These are phyloP conservation scores for Muntiacus reevesi DNA, from an alignment of 2,113 vertebrate genomes.

Conservation along the genomic window DNA sequence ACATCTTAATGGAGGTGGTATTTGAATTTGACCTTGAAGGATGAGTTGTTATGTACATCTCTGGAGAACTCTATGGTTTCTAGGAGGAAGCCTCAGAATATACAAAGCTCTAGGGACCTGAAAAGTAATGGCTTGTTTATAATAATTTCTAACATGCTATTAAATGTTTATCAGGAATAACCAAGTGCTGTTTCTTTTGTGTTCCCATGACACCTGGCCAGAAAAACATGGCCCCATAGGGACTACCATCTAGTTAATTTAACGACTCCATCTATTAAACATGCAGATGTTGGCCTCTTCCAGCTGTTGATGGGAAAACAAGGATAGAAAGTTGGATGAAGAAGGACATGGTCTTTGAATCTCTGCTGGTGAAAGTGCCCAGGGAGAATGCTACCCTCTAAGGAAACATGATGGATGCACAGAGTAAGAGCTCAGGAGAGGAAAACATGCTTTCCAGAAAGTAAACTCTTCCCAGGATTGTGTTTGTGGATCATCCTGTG, in stretches of 20 bases:
- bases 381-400: background rate
- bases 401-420: background rate
- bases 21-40: background rate
- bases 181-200: background rate
- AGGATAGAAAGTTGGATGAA: background rate
- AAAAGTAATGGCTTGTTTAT: background rate
- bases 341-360: background rate
- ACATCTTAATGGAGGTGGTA: background rate
- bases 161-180: background rate
- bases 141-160: background rate
- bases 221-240: background rate
- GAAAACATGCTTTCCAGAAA: background rate
- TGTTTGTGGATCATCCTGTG: background rate
- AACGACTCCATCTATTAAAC: background rate
- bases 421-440: background rate
- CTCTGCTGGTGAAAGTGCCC: background rate
- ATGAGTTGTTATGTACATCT: background rate
- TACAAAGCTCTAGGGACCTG: background rate
- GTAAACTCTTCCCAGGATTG: background rate
- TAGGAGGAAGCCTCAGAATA: background rate
- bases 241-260: background rate
- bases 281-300: background rate
- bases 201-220: background rate
- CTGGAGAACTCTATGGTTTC: background rate
- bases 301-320: background rate